Conservation (phyloP, 2,888 invertebrate species). For the Morinoia aosen region DNA sequence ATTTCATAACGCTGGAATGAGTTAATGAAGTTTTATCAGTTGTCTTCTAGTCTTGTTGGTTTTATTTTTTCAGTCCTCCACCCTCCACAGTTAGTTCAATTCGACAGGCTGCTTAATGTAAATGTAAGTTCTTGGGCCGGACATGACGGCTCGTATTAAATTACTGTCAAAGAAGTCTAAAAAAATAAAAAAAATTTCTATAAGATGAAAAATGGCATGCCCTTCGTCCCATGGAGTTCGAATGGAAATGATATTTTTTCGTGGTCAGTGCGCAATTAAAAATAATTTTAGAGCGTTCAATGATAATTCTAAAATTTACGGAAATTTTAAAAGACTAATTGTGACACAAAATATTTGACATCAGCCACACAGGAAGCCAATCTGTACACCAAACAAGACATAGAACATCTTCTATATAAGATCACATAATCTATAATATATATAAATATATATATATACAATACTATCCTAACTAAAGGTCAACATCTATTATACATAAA, state of each 20-base stretch:
- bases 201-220: background rate
- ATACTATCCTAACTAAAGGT: no score
- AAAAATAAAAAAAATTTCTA: background rate
- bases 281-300: background rate
- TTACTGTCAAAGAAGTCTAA: background rate
- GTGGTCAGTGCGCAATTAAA: background rate
- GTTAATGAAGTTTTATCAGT: background rate
- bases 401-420: no score
- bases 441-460: no score
- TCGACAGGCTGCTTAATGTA: no score
- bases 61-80: background rate
- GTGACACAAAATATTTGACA: no score
- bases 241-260: background rate
- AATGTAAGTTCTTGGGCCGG: no score
- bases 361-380: no score
- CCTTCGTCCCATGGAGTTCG: background rate
- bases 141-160: no score
- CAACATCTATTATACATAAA: no score
- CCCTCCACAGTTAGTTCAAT: background rate
- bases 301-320: background rate
- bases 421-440: no score
- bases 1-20: no score
- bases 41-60: background rate
- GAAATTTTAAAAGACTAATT: background rate
- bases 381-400: no score